phyloP scores from a whole-genome alignment of 2,888 invertebrate species.

The Dichetophora obliterata region DNA sequence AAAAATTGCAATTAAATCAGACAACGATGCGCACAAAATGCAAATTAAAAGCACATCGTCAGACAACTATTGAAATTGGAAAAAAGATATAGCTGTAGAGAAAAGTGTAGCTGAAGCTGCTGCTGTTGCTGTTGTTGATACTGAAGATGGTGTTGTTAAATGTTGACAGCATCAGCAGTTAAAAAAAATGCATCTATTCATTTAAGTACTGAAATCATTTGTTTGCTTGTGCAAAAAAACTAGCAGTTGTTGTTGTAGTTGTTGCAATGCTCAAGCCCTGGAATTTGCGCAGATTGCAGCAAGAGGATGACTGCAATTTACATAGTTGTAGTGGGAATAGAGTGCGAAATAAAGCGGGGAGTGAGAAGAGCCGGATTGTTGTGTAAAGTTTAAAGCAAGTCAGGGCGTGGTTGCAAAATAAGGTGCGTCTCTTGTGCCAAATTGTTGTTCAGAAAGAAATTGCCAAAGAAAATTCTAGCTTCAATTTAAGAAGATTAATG shows the following conservation, averaged over 20 bases:
- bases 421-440: no score
- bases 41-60: neutral
- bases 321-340: neutral
- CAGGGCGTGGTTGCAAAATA: no score
- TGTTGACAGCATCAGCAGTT: neutral
- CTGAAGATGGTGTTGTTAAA: neutral
- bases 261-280: neutral
- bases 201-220: neutral
- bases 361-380: no score
- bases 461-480: no score
- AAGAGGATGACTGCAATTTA: conserved; percentile 8
- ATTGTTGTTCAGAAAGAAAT: no score
- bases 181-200: neutral
- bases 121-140: neutral
- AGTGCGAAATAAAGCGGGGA: neutral
- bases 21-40: conserved; percentile 20
- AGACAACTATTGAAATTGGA: conserved; percentile 5
- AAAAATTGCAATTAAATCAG: conserved; percentile 13
- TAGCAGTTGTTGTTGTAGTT: neutral
- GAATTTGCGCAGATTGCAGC: conserved; percentile 24
- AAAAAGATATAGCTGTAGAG: neutral
- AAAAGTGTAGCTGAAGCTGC: neutral
- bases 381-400: no score
- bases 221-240: neutral
- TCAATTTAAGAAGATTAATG: no score